phyloP scores from a whole-genome alignment of 2,797 vertebrate genomes.

The Urophycis tenuis region DNA sequence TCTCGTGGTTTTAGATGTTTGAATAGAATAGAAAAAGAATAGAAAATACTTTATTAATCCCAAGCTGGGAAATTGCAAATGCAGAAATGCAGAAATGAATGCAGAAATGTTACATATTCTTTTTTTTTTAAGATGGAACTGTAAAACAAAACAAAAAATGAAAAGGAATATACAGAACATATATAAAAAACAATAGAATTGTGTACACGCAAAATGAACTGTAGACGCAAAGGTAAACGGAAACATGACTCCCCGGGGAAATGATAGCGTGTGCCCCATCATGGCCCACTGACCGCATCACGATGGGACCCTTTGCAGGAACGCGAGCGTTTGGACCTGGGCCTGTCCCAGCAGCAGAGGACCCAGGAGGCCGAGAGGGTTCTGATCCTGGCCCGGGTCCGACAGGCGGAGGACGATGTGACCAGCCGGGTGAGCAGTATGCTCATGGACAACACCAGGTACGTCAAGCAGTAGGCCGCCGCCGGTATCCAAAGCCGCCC shows the following conservation, averaged over 20 bases:
- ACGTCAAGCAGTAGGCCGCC: no score
- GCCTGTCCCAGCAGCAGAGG: slow-evolving; percentile 77
- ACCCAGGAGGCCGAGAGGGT: slow-evolving; percentile 75
- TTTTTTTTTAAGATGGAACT: neutral
- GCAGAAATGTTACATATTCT: neutral
- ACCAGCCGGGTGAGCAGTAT: slow-evolving; percentile 76
- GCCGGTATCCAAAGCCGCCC: neutral
- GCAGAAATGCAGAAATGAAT: no score
- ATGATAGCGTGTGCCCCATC: neutral
- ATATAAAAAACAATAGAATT: no score
- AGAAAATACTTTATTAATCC: no score
- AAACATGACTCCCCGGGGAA: neutral
- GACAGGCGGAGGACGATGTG: slow-evolving; percentile 72
- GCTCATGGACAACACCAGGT: slow-evolving; percentile 82
- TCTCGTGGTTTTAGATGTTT: no score
- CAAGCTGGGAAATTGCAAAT: no score
- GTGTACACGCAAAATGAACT: neutral
- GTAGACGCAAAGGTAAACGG: neutral
- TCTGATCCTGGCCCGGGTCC: slow-evolving; percentile 76
- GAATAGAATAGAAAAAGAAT: no score
- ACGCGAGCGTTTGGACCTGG: slow-evolving; percentile 79
- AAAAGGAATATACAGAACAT: neutral
- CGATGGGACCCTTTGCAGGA: slow-evolving; percentile 61
- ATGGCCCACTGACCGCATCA: neutral
- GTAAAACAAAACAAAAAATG: neutral